phyloP scores from a whole-genome alignment of 1,140 invertebrate species.

The Papilio aristodemus region DNA sequence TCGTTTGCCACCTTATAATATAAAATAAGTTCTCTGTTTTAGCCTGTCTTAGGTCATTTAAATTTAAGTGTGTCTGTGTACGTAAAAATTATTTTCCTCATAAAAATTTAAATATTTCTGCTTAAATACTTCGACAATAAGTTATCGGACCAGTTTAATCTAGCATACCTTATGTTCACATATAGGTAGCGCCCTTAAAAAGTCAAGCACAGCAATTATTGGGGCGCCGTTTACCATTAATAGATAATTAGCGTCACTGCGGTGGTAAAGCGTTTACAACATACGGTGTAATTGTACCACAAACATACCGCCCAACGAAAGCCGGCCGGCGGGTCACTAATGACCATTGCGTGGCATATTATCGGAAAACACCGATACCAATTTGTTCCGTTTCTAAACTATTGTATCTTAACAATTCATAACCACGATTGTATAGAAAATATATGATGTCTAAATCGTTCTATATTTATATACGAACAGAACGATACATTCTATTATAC shows the following conservation, averaged over 20 bases:
- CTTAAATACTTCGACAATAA: not conserved
- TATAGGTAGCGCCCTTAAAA: conserved; percentile 34
- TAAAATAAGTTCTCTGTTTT: no score
- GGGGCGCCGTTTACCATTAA: conserved; percentile 42
- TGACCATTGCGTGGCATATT: conserved; percentile 21
- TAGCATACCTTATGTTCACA: conserved; percentile 10
- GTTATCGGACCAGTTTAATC: not conserved
- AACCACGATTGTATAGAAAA: not conserved
- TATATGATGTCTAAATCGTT: not conserved
- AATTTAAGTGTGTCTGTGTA: not conserved
- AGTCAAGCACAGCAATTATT: conserved; percentile 22
- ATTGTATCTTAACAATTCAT: not conserved
- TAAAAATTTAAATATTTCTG: not conserved
- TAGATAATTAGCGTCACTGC: conserved; percentile 43
- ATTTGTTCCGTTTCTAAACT: conserved; percentile 12
- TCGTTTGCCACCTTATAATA: no score
- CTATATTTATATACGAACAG: conserved; percentile 4
- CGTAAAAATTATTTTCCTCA: not conserved
- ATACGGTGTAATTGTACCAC: conserved; percentile 50
- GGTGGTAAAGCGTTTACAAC: conserved; percentile 31
- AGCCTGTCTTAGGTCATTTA: no score
- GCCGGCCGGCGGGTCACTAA: not conserved
- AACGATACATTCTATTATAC: no score
- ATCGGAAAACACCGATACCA: conserved; percentile 3
- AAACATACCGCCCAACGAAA: conserved; percentile 39